Conservation (phyloP, 2,888 invertebrate species). For the Galerucella calmariensis region DNA sequence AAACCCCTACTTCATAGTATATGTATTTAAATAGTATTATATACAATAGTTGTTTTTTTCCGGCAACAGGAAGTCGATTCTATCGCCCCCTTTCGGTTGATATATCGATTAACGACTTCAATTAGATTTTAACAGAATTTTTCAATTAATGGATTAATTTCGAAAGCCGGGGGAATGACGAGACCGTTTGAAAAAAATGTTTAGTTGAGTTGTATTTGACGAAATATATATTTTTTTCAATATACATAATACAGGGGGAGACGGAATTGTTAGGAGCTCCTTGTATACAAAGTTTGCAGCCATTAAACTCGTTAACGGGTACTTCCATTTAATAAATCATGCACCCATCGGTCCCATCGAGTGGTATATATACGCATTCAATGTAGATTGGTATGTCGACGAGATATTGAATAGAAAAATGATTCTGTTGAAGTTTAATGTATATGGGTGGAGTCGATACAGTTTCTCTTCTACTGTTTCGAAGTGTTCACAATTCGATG, state of each 20-base stretch:
- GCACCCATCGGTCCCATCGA: constrained; percentile 25
- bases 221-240: not conserved
- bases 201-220: not conserved
- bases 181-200: not conserved
- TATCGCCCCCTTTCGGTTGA: constrained; percentile 15
- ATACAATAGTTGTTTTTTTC: constrained; percentile 23
- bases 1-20: constrained; percentile 2
- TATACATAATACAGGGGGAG: too few relatives aligned
- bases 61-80: constrained; percentile 25
- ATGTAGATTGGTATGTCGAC: constrained; percentile 34
- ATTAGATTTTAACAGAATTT: constrained; percentile 29
- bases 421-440: constrained; percentile 24
- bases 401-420: constrained; percentile 30
- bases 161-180: not conserved
- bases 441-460: constrained; percentile 29
- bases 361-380: constrained; percentile 22
- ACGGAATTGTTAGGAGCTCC: too few relatives aligned
- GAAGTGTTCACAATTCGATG: constrained; percentile 28
- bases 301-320: constrained; percentile 12
- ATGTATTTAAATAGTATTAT: constrained; percentile 28
- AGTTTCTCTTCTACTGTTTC: constrained; percentile 23
- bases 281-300: not conserved
- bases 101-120: constrained; percentile 18
- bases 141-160: constrained; percentile 33
- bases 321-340: constrained; percentile 30